These are phyloP conservation scores for Paralichthys olivaceus DNA, from an alignment of 2,113 vertebrate species.

Conservation along the genomic window DNA sequence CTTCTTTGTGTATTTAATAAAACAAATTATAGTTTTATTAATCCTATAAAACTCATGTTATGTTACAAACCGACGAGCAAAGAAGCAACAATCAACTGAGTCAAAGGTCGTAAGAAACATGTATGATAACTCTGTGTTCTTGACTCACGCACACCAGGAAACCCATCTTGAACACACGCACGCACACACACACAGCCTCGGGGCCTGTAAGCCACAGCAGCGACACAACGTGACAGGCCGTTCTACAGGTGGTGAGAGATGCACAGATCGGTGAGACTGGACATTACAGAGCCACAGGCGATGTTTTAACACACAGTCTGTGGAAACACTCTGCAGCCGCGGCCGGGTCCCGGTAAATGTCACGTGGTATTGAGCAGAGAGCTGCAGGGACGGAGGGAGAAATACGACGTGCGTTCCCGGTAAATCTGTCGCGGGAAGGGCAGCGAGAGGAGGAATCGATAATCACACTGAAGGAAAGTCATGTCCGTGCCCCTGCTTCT, in stretches of 20 bases:
- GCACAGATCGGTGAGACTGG: slow-evolving; percentile 47
- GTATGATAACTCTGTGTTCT: no score
- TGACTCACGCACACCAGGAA: slow-evolving; percentile 1
- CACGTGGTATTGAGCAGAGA: slow-evolving; percentile 31
- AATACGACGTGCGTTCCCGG: slow-evolving; percentile 33
- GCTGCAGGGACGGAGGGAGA: slow-evolving; percentile 20
- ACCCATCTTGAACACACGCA: not conserved
- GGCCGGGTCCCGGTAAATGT: slow-evolving; percentile 33
- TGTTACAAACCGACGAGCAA: no score
- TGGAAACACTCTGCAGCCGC: not conserved
- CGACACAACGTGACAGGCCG: slow-evolving; percentile 50
- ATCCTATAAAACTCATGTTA: no score
- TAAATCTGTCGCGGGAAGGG: slow-evolving; percentile 43
- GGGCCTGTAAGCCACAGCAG: slow-evolving; percentile 55
- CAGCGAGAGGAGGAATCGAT: slow-evolving; percentile 49
- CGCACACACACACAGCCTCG: slow-evolving; percentile 31
- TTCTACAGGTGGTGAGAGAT: slow-evolving; percentile 64
- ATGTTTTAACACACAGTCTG: not conserved
- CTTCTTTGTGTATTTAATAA: not conserved
- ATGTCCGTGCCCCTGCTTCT: slow-evolving; percentile 2
- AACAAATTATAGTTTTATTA: no score
- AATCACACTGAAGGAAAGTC: slow-evolving; percentile 37
- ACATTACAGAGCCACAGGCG: slow-evolving; percentile 52
- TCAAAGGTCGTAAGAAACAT: no score
- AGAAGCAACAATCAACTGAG: not conserved